A percentile compares a stretch with the other conserved stretches of the same genome.
phyloP scores from a whole-genome alignment of 2,797 vertebrate species.

The Lateolabrax maculatus region DNA sequence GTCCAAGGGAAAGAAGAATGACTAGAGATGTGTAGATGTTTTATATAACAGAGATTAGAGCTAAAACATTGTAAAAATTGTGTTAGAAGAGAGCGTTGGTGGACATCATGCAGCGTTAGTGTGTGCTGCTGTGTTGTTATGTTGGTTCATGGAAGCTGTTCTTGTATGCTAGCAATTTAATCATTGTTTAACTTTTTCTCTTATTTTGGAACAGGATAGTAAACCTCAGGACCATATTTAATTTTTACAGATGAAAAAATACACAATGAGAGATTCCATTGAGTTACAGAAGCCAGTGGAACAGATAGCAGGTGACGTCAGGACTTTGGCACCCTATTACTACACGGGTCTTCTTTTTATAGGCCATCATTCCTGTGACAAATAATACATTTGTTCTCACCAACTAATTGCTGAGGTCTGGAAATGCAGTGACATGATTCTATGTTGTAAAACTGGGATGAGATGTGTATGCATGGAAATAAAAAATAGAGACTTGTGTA shows the following conservation, averaged over 20 bases:
- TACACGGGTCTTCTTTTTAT: background rate
- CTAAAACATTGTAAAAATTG: background rate
- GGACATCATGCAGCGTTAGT: too few species aligned
- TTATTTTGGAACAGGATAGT: background rate
- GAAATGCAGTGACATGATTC: background rate
- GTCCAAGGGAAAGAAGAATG: background rate
- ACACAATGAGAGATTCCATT: background rate
- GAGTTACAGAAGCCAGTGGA: background rate
- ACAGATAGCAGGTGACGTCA: background rate
- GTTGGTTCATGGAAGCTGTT: background rate
- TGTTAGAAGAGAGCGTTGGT: background rate
- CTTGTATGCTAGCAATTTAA: background rate
- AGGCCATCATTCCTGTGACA: background rate
- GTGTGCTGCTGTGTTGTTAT: background rate
- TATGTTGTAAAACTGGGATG: too few species aligned
- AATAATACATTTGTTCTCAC: background rate
- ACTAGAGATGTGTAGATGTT: background rate
- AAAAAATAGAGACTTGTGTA: background rate
- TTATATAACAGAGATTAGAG: background rate
- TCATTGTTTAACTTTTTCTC: background rate
- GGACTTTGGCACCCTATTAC: background rate
- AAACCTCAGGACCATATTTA: background rate
- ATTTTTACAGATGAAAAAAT: constrained; percentile 1
- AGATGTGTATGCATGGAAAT: background rate
- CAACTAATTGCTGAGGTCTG: background rate